phyloP scores from a whole-genome alignment of 2,797 vertebrate species.

The Anabas testudineus region DNA sequence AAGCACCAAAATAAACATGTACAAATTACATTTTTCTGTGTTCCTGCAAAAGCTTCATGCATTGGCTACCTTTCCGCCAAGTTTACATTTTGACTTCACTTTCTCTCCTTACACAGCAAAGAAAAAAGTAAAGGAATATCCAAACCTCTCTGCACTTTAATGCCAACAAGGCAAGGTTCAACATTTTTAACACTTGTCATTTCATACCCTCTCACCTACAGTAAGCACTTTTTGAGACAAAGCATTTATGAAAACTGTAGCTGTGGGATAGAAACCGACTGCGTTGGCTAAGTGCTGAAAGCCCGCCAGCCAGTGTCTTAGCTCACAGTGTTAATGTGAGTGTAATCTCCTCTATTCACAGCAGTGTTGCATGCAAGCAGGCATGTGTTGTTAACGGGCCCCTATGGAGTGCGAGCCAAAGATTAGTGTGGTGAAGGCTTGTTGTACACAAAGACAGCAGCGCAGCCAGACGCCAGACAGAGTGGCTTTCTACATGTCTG shows the following conservation, averaged over 20 bases:
- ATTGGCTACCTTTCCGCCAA: not conserved
- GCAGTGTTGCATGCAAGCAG: constrained; percentile 45
- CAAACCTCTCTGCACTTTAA: constrained; percentile 1
- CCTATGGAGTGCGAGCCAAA: constrained; percentile 61
- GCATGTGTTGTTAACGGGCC: constrained; percentile 61
- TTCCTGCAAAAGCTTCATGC: not conserved
- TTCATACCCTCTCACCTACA: constrained; percentile 35
- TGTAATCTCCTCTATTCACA: constrained; percentile 68
- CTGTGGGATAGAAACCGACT: constrained; percentile 39
- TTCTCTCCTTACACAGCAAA: not conserved
- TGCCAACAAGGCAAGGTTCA: constrained; percentile 22
- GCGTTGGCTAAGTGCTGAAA: constrained; percentile 44
- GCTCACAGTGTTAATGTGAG: constrained; percentile 65
- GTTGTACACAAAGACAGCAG: constrained; percentile 58
- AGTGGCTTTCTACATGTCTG: constrained; percentile 38
- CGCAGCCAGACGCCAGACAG: constrained; percentile 43
- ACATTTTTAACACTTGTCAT: constrained; percentile 32
- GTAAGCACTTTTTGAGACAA: constrained; percentile 43
- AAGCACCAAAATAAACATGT: not conserved
- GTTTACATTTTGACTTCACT: too few relatives aligned
- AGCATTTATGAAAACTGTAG: constrained; percentile 35
- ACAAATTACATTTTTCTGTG: not conserved
- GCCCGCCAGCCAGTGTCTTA: constrained; percentile 46
- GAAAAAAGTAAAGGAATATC: constrained; percentile 1
- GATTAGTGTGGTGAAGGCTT: constrained; percentile 63